Percentiles rank a stretch among this genome's conserved stretches.
phyloP scores from a whole-genome alignment of 2,888 invertebrate genomes.

The Antheraea assamensis region DNA sequence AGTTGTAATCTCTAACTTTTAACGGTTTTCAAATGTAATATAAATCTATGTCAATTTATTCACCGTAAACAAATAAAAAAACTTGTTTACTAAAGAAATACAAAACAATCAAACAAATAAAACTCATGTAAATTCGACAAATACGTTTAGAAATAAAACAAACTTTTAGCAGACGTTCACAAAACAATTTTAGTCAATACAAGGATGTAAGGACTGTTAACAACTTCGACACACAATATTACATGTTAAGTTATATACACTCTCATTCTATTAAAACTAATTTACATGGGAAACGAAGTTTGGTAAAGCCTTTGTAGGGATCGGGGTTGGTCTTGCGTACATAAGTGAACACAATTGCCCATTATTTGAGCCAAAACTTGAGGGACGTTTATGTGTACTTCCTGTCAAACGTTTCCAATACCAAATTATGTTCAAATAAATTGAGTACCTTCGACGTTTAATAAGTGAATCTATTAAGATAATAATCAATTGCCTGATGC shows the following conservation, averaged over 20 bases:
- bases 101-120: conserved; percentile 5
- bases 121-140: not conserved
- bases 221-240: conserved; percentile 16
- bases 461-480: no score
- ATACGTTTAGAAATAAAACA: conserved; percentile 5
- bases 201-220: not conserved
- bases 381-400: conserved; percentile 23
- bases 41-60: not conserved
- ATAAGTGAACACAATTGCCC: conserved; percentile 29
- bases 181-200: conserved; percentile 1
- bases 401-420: not conserved
- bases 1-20: not conserved
- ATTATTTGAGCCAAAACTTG: conserved; percentile 28
- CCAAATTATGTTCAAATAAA: not conserved
- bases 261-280: conserved; percentile 29
- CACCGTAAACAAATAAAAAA: not conserved
- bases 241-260: conserved; percentile 11
- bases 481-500: no score
- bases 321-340: conserved; percentile 22
- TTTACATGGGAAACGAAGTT: conserved; percentile 29
- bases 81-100: not conserved
- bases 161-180: not conserved
- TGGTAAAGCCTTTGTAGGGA: conserved; percentile 23
- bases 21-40: not conserved
- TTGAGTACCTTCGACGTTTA: not conserved